Percentiles rank a stretch among this genome's conserved stretches.
Conservation (phyloP, 2,888 invertebrate species). For the Cyclophora albipunctata region DNA sequence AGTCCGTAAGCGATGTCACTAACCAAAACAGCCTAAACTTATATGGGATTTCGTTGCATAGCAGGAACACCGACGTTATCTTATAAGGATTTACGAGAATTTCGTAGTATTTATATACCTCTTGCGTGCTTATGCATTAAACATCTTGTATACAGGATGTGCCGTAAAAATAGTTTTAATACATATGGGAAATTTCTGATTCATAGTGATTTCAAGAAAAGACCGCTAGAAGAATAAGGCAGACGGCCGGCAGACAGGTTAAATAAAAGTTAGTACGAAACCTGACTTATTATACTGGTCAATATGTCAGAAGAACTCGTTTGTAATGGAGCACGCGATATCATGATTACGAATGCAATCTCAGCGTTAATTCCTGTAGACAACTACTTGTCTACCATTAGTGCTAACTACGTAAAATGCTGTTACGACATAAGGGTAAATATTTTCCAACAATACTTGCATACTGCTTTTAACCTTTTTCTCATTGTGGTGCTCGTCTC, state of each 20-base stretch:
- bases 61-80: slow-evolving; percentile 5
- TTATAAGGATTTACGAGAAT: slow-evolving; percentile 9
- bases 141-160: too few relatives aligned
- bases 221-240: not conserved
- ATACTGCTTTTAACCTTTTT: slow-evolving; percentile 52
- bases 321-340: slow-evolving; percentile 15
- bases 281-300: slow-evolving; percentile 10
- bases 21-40: slow-evolving; percentile 18
- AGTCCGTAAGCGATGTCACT: slow-evolving; percentile 16
- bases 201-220: not conserved
- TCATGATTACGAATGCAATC: slow-evolving; percentile 14
- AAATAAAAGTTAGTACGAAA: slow-evolving; percentile 1
- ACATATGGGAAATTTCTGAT: too few relatives aligned
- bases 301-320: slow-evolving; percentile 12
- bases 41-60: slow-evolving; percentile 9
- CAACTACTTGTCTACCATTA: too few relatives aligned
- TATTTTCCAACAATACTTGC: too few relatives aligned
- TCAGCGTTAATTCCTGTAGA: not conserved
- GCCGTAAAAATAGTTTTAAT: too few relatives aligned
- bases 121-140: not conserved
- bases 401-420: too few relatives aligned
- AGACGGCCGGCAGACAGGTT: not conserved
- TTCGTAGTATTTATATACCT: slow-evolving; percentile 1
- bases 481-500: slow-evolving; percentile 53
- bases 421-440: too few relatives aligned